Base-by-base conservation (phyloP, 2,797 vertebrate genomes). In the Bucorvus abyssinicus region DNA sequence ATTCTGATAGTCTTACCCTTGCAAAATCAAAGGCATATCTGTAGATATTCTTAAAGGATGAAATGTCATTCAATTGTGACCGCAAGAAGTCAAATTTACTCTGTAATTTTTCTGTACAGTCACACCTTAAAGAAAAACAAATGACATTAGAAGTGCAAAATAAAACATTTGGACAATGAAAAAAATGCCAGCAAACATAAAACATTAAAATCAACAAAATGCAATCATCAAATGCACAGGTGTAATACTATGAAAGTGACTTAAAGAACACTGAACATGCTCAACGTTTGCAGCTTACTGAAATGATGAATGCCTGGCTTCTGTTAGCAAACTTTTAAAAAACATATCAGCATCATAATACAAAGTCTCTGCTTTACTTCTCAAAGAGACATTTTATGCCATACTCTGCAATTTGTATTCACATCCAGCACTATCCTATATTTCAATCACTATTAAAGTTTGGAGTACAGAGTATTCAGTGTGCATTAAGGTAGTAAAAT, bases 11-110 rank as follows among this genome's bases (percentile, higher is more conserved):
- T 96, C 99, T 98, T 97, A 99, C 99, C 98, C 99, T 98, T 97
- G 99, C 98, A 96, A 99, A 99, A 98, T 99, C 99, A 94, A 99
- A 99, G 97, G 99, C 99, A 16, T 99, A 99, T 99, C 99, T 99
- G 98, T 99, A 99, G 98, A 99, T 99, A 97, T 99, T 99, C 98
- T 99, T 99, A 98, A 99, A 99, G 42, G 97, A 95, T 40, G 97
- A 98, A 84, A 98, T 97, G 94, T 99, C 99, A 84, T 98, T 99
- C 97, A 99, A 97, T 60, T 99, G 98, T 93, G 98, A 98, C 87
- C 98, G 98, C 94, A 99, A 97, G 97, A 99, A 99, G 92, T 99
- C 99, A 96, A 99, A 98, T 97, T 99, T 99, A 94, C 98, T 98
- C 96, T 99, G 99, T 97, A 99, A 98, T 95, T 98, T 98, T 98